phyloP scores from a whole-genome alignment of 1,140 invertebrate genomes.

The Galleria mellonella region DNA sequence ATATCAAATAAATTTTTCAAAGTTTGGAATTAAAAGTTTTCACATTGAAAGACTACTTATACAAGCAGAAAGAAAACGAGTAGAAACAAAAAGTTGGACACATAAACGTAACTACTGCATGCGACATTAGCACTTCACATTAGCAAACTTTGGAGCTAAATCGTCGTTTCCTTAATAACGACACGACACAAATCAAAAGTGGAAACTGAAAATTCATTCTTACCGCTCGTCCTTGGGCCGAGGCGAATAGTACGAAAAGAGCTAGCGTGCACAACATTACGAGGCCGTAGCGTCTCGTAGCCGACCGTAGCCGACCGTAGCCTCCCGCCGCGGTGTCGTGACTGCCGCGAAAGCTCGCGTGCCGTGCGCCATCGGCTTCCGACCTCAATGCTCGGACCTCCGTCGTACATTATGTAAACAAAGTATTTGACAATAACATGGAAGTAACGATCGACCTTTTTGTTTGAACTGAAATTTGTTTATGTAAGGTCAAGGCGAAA shows the following conservation, averaged over 20 bases:
- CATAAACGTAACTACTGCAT: not conserved
- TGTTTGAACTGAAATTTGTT: conserved; percentile 23
- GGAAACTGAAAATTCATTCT: conserved; percentile 30
- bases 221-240: conserved; percentile 67
- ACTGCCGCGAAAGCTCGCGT: conserved; percentile 49
- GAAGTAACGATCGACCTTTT: conserved; percentile 37
- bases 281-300: conserved; percentile 36
- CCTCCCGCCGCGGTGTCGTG: conserved; percentile 41
- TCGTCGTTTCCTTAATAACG: not conserved
- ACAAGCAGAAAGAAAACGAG: no score
- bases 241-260: conserved; percentile 53
- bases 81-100: no score
- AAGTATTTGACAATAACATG: conserved; percentile 57
- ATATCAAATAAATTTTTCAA: no score
- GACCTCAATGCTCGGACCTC: conserved; percentile 30
- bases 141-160: not conserved
- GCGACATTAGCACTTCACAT: not conserved
- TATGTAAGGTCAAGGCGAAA: conserved; percentile 10
- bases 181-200: not conserved
- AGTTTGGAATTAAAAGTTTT: no score
- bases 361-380: conserved; percentile 20
- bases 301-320: conserved; percentile 27
- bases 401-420: conserved; percentile 58
- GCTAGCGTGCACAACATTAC: conserved; percentile 55
- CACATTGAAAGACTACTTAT: no score